Evolutionary conservation across 2,888 invertebrate genomes (phyloP), one percentile per base, ranked within the genome.

Genomic region (Ypsolopha sequella): DNA sequence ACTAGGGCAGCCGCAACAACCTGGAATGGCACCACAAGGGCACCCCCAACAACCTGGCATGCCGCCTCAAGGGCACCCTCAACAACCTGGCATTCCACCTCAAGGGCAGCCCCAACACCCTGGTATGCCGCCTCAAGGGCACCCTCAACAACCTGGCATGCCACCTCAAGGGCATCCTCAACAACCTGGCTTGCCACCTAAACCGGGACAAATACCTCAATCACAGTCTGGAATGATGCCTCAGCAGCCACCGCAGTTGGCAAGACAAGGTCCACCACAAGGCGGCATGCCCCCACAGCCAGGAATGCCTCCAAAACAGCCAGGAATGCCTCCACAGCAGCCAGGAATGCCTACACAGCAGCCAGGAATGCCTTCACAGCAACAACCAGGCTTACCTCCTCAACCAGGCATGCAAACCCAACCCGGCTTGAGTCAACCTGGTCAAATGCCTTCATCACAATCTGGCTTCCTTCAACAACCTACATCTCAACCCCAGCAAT

Each of bases 341-440:
- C 51, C 36, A 13, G 52, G 52, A 35, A 50, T 41, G 41, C 53
- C 34, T 46, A 53, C 46, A 41, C 54, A 14, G 33, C 50, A 47
- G 45, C 54, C 50, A 36, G 53, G 44, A 3, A 54, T 58, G 50
- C 57, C 54, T 34, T 55, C 51, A 11, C 55, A 55, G 41, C 53
- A 55, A 6, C 56, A 47, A 36, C 49, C 54, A 45, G 51, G 50
- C n/a, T 39, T 14, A 11, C 1, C 53, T 52, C 39, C 52, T 49
- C 56, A 56, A 35, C 55, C 58, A 3, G 55, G 53, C 13, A 53
- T 44, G 45, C 51, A 49, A 51, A 53, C 70, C 53, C 60, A 68
- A 60, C 60, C 61, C 52, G 56, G 58, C 24, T 24, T 24, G 4
- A 4, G 24, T 24, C 24, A 24, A 24, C 24, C 24, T 24, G 24